These are phyloP conservation scores for Macropis europaea DNA, from an alignment of 2,888 invertebrate genomes.

Conservation along the genomic window DNA sequence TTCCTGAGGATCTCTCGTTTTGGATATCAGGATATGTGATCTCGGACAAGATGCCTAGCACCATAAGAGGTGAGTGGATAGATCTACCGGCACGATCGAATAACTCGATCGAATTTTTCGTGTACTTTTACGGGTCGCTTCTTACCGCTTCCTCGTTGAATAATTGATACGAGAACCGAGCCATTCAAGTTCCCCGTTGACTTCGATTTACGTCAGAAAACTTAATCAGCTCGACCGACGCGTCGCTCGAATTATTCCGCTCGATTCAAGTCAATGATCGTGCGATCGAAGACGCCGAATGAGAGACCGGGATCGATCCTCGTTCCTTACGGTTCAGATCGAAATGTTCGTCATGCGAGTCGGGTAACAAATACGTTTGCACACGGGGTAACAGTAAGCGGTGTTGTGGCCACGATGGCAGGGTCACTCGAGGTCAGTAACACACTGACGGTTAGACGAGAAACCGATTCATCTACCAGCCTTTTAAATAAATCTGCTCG, in stretches of 20 bases:
- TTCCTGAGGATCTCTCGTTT: conserved; percentile 34
- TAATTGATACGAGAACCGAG: not conserved
- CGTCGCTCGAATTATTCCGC: too few relatives aligned
- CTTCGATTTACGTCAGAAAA: not conserved
- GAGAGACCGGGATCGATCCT: not conserved
- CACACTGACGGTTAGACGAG: conserved; percentile 72
- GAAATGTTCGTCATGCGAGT: conserved; percentile 25
- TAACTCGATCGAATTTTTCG: too few relatives aligned
- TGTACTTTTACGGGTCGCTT: not conserved
- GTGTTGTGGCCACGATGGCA: conserved; percentile 73
- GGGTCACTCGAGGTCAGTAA: conserved; percentile 79
- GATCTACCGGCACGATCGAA: too few relatives aligned
- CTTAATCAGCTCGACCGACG: not conserved
- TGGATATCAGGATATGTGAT: conserved; percentile 78
- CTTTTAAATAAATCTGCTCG: not conserved
- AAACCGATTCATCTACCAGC: conserved; percentile 30
- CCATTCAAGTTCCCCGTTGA: not conserved
- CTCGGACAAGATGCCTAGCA: conserved; percentile 78
- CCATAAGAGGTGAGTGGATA: conserved; percentile 76
- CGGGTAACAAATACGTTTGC: conserved; percentile 60
- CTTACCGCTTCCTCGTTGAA: not conserved
- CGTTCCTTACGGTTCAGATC: conserved; percentile 2
- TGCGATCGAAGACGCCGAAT: not conserved
- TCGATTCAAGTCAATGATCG: not conserved
- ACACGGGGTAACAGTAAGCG: conserved; percentile 72